These are phyloP conservation scores for Malacosoma neustria DNA, from an alignment of 2,888 invertebrate species.

Conservation along the genomic window DNA sequence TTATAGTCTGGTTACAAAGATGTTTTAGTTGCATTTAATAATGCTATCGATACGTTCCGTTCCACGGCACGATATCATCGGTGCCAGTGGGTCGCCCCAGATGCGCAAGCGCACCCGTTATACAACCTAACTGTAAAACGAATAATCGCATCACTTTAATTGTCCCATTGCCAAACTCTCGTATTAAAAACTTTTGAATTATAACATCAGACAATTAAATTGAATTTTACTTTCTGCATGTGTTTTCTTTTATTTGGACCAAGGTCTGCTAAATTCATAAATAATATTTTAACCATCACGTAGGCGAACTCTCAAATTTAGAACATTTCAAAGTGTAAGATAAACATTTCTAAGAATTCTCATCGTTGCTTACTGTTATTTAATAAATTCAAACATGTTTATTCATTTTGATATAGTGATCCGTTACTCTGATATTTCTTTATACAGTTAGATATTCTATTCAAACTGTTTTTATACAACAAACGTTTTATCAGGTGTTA, in stretches of 20 bases:
- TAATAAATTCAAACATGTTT: conserved; percentile 14
- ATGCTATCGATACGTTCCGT: conserved; percentile 35
- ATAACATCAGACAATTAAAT: too few species aligned
- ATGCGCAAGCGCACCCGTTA: conserved; percentile 57
- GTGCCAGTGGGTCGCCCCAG: conserved; percentile 66
- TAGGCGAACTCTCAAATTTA: conserved; percentile 3
- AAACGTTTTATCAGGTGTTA: conserved; percentile 24
- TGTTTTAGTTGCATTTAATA: conserved; percentile 8
- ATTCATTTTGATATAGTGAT: conserved; percentile 5
- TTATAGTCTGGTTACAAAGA: too few species aligned
- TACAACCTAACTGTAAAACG: conserved; percentile 58
- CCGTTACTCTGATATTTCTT: conserved; percentile 32
- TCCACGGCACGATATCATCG: conserved; percentile 37
- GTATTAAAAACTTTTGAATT: too few species aligned
- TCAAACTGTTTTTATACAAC: conserved; percentile 27
- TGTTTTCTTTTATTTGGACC: not conserved
- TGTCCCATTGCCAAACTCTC: too few species aligned
- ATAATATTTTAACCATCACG: not conserved
- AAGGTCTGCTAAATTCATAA: not conserved
- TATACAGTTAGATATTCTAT: conserved; percentile 34
- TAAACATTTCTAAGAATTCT: conserved; percentile 4
- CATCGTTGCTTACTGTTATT: conserved; percentile 13
- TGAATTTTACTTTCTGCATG: too few species aligned
- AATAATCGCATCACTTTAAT: conserved; percentile 48
- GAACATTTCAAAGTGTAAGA: conserved; percentile 6